Conservation (phyloP, 2,113 vertebrate species). For the Tiliqua scincoides region DNA sequence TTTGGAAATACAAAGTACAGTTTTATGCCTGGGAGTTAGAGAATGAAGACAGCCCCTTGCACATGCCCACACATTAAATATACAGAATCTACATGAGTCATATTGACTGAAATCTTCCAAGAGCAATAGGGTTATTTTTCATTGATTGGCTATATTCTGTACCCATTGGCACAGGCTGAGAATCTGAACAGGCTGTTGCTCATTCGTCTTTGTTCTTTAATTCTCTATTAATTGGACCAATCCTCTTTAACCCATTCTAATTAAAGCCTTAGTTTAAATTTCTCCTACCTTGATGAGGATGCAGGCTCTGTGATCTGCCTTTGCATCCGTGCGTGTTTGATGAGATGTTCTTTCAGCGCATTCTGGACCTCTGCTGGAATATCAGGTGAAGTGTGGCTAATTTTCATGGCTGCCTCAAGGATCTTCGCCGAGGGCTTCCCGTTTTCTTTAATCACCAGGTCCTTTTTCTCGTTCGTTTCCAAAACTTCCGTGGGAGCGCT, state of each 20-base stretch:
- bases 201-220: neutral
- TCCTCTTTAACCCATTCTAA: neutral
- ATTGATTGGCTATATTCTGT: neutral
- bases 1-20: neutral
- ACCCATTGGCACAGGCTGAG: neutral
- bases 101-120: neutral
- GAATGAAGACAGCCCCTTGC: neutral
- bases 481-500: conserved; percentile 75
- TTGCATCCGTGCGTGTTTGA: conserved; percentile 91
- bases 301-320: conserved; percentile 96
- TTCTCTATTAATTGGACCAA: neutral
- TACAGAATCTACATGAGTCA: neutral
- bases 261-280: fast-evolving
- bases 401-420: conserved; percentile 95
- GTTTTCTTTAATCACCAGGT: conserved; percentile 81
- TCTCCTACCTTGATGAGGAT: conserved; percentile 91
- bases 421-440: conserved; percentile 81
- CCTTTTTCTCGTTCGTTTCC: conserved; percentile 84
- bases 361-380: conserved; percentile 97
- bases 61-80: neutral
- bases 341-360: conserved; percentile 88
- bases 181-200: neutral
- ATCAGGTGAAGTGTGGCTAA: conserved; percentile 98
- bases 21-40: neutral
- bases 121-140: neutral